Evolutionary conservation across 2,113 vertebrate genomes (phyloP).

Genomic region (Perca schrenkii): DNA sequence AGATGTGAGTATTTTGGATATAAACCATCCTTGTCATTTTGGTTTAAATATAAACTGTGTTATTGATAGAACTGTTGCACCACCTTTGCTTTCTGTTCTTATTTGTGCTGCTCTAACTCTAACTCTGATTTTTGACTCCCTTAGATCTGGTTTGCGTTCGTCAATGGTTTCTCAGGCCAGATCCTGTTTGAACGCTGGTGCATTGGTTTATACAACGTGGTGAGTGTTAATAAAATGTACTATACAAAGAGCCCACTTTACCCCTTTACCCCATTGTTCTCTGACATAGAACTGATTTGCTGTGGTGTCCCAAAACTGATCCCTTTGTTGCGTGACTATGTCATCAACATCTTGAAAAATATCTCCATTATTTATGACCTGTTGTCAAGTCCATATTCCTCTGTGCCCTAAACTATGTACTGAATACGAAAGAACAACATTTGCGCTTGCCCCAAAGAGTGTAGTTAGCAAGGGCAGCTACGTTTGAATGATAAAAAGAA

Average conservation of each 20-base stretch:
- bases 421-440: conserved; percentile 82
- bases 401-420: conserved; percentile 79
- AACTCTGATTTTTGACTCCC: conserved; percentile 62
- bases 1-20: not conserved
- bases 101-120: conserved; percentile 18
- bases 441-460: conserved; percentile 67
- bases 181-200: conserved; percentile 99
- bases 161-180: conserved; percentile 99
- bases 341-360: conserved; percentile 79
- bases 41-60: not conserved
- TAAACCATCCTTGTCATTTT: not conserved
- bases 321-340: conserved; percentile 71
- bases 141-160: conserved; percentile 99
- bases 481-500: conserved; percentile 75
- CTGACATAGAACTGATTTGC: conserved; percentile 66
- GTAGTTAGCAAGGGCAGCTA: conserved; percentile 66
- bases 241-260: conserved; percentile 55
- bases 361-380: conserved; percentile 82
- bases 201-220: conserved; percentile 99
- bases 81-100: not conserved
- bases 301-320: conserved; percentile 59
- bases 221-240: conserved; percentile 83
- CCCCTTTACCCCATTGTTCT: conserved; percentile 46
- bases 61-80: not conserved
- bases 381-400: conserved; percentile 78